Conservation (phyloP, 2,113 vertebrate genomes). For the Falco punctatus region DNA sequence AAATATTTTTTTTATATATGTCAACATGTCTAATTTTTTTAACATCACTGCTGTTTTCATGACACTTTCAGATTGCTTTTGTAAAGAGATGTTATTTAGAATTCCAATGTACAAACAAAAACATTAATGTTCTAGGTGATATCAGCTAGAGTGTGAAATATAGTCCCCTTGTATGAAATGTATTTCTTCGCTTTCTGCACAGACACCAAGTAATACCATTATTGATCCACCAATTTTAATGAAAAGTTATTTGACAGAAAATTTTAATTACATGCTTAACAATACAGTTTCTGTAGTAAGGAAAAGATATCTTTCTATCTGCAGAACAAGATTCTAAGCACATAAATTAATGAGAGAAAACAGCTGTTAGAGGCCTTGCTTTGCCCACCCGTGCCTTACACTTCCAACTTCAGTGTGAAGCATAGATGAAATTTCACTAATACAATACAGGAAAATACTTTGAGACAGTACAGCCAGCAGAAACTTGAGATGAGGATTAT, state of each 20-base stretch:
- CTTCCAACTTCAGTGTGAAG: not conserved
- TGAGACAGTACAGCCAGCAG: conserved; percentile 34
- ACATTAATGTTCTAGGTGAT: not conserved
- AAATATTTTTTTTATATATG: not conserved
- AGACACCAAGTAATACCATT: not conserved
- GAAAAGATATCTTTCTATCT: not conserved
- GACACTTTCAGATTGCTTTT: not conserved
- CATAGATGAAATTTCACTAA: not conserved
- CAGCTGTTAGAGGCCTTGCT: not conserved
- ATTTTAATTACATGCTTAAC: not conserved
- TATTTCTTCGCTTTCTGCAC: not conserved
- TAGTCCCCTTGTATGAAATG: not conserved
- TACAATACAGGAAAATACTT: not conserved
- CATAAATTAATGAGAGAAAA: not conserved
- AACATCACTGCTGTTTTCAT: not conserved
- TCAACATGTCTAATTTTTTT: not conserved
- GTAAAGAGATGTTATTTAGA: not conserved
- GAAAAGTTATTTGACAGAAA: not conserved
- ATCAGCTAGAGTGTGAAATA: not conserved
- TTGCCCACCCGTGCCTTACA: not conserved
- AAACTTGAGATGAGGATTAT: conserved; percentile 67
- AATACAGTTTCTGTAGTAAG: not conserved
- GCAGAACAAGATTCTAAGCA: not conserved
- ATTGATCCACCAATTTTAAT: not conserved
- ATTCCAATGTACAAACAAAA: not conserved